Evolutionary conservation across 2,888 invertebrate species (phyloP).

Genomic region (Scrobipalpa atriplicella): DNA sequence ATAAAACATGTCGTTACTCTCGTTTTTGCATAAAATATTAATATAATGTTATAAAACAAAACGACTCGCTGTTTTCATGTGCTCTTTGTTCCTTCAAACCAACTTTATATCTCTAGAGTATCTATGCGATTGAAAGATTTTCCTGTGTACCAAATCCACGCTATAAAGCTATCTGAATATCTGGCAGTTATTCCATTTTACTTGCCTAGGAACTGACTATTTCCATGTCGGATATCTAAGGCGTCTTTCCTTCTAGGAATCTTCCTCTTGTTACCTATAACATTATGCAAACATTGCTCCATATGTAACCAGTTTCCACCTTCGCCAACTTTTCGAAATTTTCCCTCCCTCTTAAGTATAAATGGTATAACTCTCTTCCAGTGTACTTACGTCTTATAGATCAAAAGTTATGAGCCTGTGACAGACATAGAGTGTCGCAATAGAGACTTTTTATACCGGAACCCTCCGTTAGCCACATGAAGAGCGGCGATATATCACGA

Average conservation of each 20-base stretch:
- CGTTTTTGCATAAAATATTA: background rate
- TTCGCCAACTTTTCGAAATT: conserved; percentile 20
- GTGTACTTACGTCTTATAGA: conserved; percentile 29
- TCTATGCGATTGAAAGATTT: background rate
- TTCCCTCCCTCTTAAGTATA: conserved; percentile 10
- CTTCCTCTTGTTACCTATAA: conserved; percentile 22
- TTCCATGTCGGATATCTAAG: background rate
- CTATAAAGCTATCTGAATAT: conserved; percentile 12
- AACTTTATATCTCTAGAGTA: background rate
- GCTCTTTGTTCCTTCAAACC: background rate
- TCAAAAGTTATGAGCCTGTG: conserved; percentile 33
- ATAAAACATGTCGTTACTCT: background rate
- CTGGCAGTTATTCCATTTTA: conserved; percentile 11
- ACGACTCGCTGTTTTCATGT: too few relatives aligned
- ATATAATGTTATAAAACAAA: background rate
- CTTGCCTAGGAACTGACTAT: conserved; percentile 3
- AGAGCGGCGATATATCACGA: conserved; percentile 27
- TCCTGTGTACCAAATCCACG: conserved; percentile 3
- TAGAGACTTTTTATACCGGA: conserved; percentile 31
- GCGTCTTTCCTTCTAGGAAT: conserved; percentile 12
- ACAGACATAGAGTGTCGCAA: conserved; percentile 32
- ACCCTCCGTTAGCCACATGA: conserved; percentile 27
- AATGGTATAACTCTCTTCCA: conserved; percentile 24
- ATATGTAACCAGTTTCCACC: conserved; percentile 20
- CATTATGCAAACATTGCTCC: conserved; percentile 25